phyloP scores from a whole-genome alignment of 2,113 vertebrate genomes.

The Columba livia region DNA sequence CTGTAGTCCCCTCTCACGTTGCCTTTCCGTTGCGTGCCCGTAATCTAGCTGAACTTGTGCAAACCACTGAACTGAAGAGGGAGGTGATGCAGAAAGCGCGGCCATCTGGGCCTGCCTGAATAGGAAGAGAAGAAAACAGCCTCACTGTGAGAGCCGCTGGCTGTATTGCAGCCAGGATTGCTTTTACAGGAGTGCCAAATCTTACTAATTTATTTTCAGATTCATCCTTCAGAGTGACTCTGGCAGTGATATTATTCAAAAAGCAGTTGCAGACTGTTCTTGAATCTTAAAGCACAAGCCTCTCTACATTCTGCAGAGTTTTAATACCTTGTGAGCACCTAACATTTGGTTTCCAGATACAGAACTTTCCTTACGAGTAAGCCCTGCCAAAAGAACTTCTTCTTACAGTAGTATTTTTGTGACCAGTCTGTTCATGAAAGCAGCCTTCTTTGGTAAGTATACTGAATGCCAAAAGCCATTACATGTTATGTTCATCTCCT shows the following conservation, averaged over 20 bases:
- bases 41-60: background rate
- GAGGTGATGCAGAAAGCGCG: background rate
- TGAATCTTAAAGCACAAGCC: background rate
- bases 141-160: background rate
- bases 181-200: constrained; percentile 20
- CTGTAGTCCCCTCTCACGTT: background rate
- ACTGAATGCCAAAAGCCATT: background rate
- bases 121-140: constrained; percentile 9
- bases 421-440: background rate
- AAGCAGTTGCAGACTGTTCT: background rate
- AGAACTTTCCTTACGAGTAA: background rate
- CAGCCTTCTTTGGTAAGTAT: background rate
- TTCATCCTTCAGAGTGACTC: constrained; percentile 16
- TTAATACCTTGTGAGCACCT: background rate
- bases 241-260: constrained; percentile 4
- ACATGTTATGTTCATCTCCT: background rate
- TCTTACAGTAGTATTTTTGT: background rate
- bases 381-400: background rate
- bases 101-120: constrained; percentile 35
- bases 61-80: constrained; percentile 1
- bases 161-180: background rate
- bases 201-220: constrained; percentile 47
- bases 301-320: background rate
- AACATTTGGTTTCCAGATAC: constrained; percentile 7
- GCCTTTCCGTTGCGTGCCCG: background rate